Conservation (phyloP, 2,113 vertebrate genomes). For the Onychostoma macrolepis region DNA sequence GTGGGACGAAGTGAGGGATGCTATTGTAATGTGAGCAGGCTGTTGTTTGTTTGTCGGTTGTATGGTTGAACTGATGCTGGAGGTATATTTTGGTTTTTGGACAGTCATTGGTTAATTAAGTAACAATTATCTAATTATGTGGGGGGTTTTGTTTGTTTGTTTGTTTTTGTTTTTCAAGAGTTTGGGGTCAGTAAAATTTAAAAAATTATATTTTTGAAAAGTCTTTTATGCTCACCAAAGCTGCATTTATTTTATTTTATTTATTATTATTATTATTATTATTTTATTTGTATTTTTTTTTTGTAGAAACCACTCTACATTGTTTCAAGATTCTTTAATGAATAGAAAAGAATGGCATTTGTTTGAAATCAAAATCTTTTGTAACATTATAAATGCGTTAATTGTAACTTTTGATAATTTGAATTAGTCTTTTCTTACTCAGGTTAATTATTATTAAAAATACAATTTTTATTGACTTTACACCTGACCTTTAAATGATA, state of each 20-base stretch:
- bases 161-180: neutral
- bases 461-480: neutral
- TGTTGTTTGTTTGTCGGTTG: neutral
- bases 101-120: neutral
- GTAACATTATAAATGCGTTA: neutral
- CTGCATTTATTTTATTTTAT: neutral
- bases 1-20: neutral
- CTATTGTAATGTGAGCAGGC: neutral
- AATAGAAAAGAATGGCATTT: neutral
- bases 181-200: too few relatives aligned
- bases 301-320: neutral
- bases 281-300: neutral
- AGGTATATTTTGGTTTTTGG: neutral
- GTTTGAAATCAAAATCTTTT: neutral
- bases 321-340: neutral
- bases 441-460: neutral
- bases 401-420: neutral
- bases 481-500: neutral
- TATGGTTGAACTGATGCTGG: neutral
- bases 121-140: neutral
- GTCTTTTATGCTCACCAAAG: neutral
- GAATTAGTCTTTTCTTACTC: neutral
- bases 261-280: too few relatives aligned
- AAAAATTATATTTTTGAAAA: neutral
- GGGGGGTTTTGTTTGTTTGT: neutral